phyloP scores from a whole-genome alignment of 1,140 invertebrate genomes.

The Polyergus mexicanus region DNA sequence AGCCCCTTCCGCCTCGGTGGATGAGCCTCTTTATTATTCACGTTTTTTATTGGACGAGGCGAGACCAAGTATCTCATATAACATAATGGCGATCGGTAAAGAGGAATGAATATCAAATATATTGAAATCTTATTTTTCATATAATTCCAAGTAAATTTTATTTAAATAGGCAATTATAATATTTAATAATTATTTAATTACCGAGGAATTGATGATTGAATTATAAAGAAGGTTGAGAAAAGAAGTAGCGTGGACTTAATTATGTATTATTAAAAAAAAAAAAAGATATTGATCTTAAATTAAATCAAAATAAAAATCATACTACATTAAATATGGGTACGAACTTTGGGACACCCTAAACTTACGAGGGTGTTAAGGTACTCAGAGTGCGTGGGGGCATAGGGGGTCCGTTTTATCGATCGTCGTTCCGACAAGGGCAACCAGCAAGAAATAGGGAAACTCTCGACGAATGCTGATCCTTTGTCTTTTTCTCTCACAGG shows the following conservation, averaged over 20 bases:
- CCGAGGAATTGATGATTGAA: background rate
- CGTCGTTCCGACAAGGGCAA: conserved; percentile 79
- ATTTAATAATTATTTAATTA: background rate
- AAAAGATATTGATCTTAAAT: conserved; percentile 6
- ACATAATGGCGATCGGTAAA: conserved; percentile 75
- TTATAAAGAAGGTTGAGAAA: background rate
- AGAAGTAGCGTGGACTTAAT: background rate
- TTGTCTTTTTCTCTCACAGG: conserved; percentile 72
- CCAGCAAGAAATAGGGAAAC: conserved; percentile 82
- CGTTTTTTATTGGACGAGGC: conserved; percentile 74
- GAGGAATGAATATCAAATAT: conserved; percentile 7
- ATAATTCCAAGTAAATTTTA: background rate
- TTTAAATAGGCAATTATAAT: background rate
- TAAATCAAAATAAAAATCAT: background rate
- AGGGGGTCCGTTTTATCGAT: conserved; percentile 80
- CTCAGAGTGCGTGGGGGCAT: background rate
- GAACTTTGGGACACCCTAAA: conserved; percentile 6
- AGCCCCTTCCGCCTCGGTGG: conserved; percentile 68
- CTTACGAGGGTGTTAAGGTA: conserved; percentile 64
- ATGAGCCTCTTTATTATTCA: conserved; percentile 80
- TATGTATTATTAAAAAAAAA: background rate
- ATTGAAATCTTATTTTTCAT: background rate
- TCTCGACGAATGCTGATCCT: conserved; percentile 76
- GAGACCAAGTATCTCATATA: conserved; percentile 62
- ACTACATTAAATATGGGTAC: background rate